Base-by-base conservation (phyloP, 2,888 invertebrate genomes). In the Plusia festucae region DNA sequence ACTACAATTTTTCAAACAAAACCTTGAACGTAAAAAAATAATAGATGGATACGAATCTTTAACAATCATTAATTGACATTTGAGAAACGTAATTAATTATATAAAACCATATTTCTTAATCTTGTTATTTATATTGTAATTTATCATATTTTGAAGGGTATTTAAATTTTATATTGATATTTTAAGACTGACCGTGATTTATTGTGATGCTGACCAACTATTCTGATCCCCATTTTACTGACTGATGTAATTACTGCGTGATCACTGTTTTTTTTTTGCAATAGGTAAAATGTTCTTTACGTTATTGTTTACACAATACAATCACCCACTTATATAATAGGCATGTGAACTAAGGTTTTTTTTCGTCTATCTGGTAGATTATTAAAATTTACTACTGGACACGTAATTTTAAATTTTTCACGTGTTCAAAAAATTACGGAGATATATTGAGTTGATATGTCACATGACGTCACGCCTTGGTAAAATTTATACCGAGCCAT, bases 21-120 rank as follows among this genome's bases (percentile, higher is more conserved):
- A 73, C 79, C 84, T 80, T 82, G 73, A 72, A 71, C 54, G 58
- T 68, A 60, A 65, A 63, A 55, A 57, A 70, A 79, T 78, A 73
- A 74, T 75, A 72, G 62, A 66, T 58, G 64, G 68, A 64, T 60
- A 68, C 68, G 56, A 66, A 65, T 80, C 9, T 64, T 60, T 69
- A 76, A 72, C 79, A 68, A 79, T 79, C 63, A 58, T 44, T 71
- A 68, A 65, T 63, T 70, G 76, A 70, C 76, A 70, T 70, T 76
- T 78, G 53, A 60, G 53, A 68, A 66, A 61, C 53, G 46, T 61
- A 27, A 68, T 63, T 75, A 62, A 68, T 70, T 62, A 51, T 44
- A 51, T 9, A 52, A 18, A 53, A 16, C 20, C 24, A 32, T 59
- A 51, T 30, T 58, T 40, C 70, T 62, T 62, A 60, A 70, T 75